Evolutionary conservation across 2,888 invertebrate genomes (phyloP).

Genomic region (Lathronympha strigana): DNA sequence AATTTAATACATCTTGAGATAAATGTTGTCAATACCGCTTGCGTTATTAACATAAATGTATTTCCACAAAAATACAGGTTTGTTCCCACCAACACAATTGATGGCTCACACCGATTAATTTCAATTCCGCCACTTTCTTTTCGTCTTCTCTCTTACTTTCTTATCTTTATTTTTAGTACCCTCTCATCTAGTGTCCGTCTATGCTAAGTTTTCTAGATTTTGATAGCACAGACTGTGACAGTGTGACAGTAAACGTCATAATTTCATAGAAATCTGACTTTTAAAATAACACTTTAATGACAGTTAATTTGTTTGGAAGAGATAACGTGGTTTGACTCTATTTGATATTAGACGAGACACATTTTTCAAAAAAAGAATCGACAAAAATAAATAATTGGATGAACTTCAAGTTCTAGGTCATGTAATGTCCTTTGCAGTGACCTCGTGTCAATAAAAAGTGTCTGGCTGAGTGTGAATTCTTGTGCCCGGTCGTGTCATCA

Average conservation of each 20-base stretch:
- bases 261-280: too few species aligned
- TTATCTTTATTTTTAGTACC: too few species aligned
- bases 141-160: too few species aligned
- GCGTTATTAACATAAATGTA: not conserved
- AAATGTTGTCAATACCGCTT: not conserved
- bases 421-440: constrained; percentile 1
- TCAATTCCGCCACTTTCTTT: not conserved
- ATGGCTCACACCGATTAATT: constrained; percentile 12
- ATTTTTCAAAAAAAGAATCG: not conserved
- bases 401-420: constrained; percentile 4
- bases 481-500: constrained; percentile 27
- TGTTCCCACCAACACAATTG: not conserved
- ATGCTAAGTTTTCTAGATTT: too few species aligned
- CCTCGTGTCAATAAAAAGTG: constrained; percentile 8
- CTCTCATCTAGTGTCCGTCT: too few species aligned
- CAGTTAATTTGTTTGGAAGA: too few species aligned
- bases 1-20: not conserved
- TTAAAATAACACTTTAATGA: too few species aligned
- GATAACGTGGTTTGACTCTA: too few species aligned
- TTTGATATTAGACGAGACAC: too few species aligned
- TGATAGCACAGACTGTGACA: too few species aligned
- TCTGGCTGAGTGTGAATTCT: constrained; percentile 1
- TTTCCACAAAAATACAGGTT: not conserved
- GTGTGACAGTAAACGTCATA: too few species aligned
- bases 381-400: not conserved